Evolutionary conservation across 35 echinoderm and acorn worm genomes (phyloP).

Genomic region (Ophiothrix spiculata): DNA sequence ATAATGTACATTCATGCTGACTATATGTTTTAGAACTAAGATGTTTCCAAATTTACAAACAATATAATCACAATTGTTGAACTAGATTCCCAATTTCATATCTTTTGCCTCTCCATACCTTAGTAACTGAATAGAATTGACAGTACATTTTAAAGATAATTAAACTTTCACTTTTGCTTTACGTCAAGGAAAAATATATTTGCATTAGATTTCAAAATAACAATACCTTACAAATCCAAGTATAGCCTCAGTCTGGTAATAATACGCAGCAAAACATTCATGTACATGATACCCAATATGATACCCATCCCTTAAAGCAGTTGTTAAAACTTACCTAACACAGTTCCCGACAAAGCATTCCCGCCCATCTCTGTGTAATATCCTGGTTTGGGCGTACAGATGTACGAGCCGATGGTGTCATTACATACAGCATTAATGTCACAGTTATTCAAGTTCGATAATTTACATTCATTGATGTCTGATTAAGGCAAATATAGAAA

Average conservation of each 20-base stretch:
- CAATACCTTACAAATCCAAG: no score
- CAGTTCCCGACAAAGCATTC: neutral
- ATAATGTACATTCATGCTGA: neutral
- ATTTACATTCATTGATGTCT: slow-evolving; percentile 67
- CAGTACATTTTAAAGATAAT: no score
- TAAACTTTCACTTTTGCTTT: no score
- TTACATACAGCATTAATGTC: slow-evolving; percentile 43
- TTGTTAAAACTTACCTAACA: slow-evolving; percentile 36
- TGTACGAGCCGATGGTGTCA: slow-evolving; percentile 60
- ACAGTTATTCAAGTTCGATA: slow-evolving; percentile 38
- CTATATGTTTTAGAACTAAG: neutral
- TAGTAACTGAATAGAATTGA: no score
- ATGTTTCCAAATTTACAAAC: neutral
- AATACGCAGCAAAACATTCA: no score
- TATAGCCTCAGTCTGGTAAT: no score
- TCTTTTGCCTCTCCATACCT: no score
- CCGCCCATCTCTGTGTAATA: slow-evolving; percentile 9
- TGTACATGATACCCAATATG: no score
- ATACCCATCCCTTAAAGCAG: no score
- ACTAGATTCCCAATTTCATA: no score
- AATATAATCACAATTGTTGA: slow-evolving; percentile 37
- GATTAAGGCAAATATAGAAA: slow-evolving; percentile 9
- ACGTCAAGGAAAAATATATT: no score
- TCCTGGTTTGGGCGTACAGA: slow-evolving; percentile 54
- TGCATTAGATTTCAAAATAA: no score